Conservation (phyloP, 2,113 vertebrate genomes). For the Pyxicephalus adspersus region DNA sequence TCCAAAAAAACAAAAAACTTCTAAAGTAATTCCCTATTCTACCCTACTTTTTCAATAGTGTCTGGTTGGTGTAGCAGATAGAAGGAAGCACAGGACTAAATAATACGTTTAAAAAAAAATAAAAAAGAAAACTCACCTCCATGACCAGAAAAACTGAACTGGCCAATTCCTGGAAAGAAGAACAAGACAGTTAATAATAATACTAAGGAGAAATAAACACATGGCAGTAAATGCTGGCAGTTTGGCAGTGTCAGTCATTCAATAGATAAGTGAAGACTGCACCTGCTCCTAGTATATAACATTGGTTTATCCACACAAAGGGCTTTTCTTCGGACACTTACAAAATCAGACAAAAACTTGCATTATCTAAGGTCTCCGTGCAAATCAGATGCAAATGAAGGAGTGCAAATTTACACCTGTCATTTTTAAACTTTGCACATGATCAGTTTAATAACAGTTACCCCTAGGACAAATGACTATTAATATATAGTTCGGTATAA, state of each 20-base stretch:
- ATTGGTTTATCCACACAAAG: background rate
- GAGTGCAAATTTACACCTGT: conserved; percentile 19
- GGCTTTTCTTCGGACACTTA: background rate
- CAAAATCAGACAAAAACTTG: background rate
- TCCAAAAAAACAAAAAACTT: too few relatives aligned
- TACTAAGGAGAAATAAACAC: too few relatives aligned
- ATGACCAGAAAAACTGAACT: conserved; percentile 96
- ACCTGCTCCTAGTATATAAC: background rate
- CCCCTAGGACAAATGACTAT: too few relatives aligned
- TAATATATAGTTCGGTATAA: too few relatives aligned
- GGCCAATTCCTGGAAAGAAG: conserved; percentile 83
- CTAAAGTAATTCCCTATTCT: too few relatives aligned
- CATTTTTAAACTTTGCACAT: background rate
- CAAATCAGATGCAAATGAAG: conserved; percentile 31
- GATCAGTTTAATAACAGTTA: too few relatives aligned
- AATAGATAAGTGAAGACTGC: background rate
- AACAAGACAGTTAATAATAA: conserved; percentile 53
- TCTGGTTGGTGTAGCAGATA: too few relatives aligned
- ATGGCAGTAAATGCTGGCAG: too few relatives aligned
- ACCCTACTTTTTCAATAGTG: too few relatives aligned
- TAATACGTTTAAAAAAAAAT: background rate
- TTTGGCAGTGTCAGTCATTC: too few relatives aligned
- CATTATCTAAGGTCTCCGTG: background rate
- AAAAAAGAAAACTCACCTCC: conserved; percentile 82
- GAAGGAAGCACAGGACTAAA: too few relatives aligned